Evolutionary conservation across 2,888 invertebrate genomes (phyloP), one percentile per base, ranked within the genome.

Genomic region (Yponomeuta evonymella): DNA sequence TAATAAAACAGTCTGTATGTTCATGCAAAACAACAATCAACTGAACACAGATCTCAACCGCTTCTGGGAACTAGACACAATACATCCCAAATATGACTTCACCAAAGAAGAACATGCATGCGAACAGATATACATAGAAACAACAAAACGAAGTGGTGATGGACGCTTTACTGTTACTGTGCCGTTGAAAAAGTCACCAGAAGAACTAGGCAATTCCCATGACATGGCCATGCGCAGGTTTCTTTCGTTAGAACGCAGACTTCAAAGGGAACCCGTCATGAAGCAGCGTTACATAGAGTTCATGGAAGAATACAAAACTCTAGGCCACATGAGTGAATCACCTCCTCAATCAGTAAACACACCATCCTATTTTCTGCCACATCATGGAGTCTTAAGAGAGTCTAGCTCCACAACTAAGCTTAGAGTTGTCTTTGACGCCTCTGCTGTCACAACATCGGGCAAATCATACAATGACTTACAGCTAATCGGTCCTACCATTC

Each of bases 291-390:
- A 69, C 36, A 15, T 58, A 58, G 69, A 69, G 33, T 69, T 69
- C 36, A 51, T 69, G 48, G 23, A 29, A 6, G 66, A 66, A 66
- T 66, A 66, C 29, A 12, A 10, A 10, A 29, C 15, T 29, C 48
- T 68, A 43, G 62, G 69, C 5, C 69, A 69, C 29, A 69, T 69
- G 69, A 69, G 29, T 69, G 58, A 69, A 58, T 48, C 48, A n/a
- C 23, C 69, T 6, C 12, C 5, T 69, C 6, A 29, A 65, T 5
- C 6, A 29, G 12, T 23, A 62, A n/a, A 12, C 62, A 62, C 12
- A 12, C 62, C 12, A 62, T 12, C n/a, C 15, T 65, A 65, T 65
- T 65, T 29, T 29, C 29, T 70, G 29, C 65, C 67, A 8, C 70
- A 70, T 70, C 65, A 70, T 29, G 65, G 62, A 23, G 23, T 23